Evolutionary conservation across 2,797 vertebrate species (phyloP), one percentile per base, ranked within the genome.

Genomic region (Sparus aurata): DNA sequence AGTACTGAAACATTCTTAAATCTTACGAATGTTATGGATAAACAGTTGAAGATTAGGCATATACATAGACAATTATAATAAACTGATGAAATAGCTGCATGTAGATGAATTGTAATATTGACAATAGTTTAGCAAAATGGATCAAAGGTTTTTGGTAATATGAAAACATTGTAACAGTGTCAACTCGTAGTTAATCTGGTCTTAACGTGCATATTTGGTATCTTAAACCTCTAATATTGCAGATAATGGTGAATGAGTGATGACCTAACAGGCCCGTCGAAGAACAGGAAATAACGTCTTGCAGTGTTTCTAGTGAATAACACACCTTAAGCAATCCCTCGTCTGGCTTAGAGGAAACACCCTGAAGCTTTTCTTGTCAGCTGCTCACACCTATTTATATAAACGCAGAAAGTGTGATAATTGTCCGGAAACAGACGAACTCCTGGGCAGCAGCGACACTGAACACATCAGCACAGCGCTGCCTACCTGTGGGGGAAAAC

Each of bases 301-400:
- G 22, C 4, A 2, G 73, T 60, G 59, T 58, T 38, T 66, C 13
- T 38, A 41, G 18, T 34, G 38, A 53, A 50, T 63, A 45, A 50
- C 30, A 18, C 23, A 22, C 16, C 50, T 6, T 4, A 5, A 70
- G 22, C 12, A 38, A 53, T 23, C 23, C 25, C 41, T 27, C 8
- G 2, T 53, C 53, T 13, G 45, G 46, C 69, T 84, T 69, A 70
- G 53, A 77, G 64, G 86, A 85, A 89, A 84, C 38, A 1, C 30
- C 30, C 0, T 3, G n/a, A 52, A 16, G 4, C 22, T 78, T 52
- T 89, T 80, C 68, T 78, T 79, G 71, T 85, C 68, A 87, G 16
- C 25, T 8, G 23, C 45, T 22, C 53, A 53, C 50, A 18, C 9
- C 45, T n/a, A 9, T 69, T 64, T n/a, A 15, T 71, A 17, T 8